Base-by-base conservation (phyloP, 1,140 invertebrate species). In the Oedothorax gibbosus region DNA sequence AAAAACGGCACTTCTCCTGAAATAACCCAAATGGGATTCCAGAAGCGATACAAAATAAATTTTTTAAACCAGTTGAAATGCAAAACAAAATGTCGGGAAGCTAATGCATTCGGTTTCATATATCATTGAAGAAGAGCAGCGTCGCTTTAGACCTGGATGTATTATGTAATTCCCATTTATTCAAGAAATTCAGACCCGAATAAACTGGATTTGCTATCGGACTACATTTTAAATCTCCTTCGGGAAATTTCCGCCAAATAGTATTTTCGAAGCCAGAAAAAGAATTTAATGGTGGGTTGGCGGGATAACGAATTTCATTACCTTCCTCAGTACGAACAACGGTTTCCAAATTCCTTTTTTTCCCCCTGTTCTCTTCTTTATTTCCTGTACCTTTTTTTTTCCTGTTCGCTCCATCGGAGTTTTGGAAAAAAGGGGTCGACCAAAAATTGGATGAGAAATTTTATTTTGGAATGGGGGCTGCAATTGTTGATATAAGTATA, bases 291-390 rank as follows among this genome's bases (percentile, higher is more conserved):
- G 76, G 81, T 76, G 71, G 69, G 81, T 57, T 35, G 69, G 35
- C 50, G 21, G 60, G 81, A 82, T 84, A 84, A 84, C 81, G 81
- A 84, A 84, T 84, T 84, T 84, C 81, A 84, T 84, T 84, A 84
- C 81, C 81, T 84, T 56, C 21, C 20, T 10, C 80, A 20, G n/a
- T 18, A 57, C 51, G 71, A 76, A 84, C 80, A 84, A 84, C 81
- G 76, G 81, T 84, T 84, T 84, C 81, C 54, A 18, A 21, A 71
- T 81, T 60, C 66, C 56, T 49, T 51, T 54, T 21, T 53, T 73
- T 73, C 53, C 66, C 66, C 53, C 53, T 72, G 65, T n/a, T 51
- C 51, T 35, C 57, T 60, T 68, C 53, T 71, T 81, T 51, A n/a
- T 35, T 77, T 18, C 56, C 68, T 62, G 51, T 64, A 35, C 60